Conservation (phyloP, 2,888 invertebrate genomes). For the Myathropa florea region DNA sequence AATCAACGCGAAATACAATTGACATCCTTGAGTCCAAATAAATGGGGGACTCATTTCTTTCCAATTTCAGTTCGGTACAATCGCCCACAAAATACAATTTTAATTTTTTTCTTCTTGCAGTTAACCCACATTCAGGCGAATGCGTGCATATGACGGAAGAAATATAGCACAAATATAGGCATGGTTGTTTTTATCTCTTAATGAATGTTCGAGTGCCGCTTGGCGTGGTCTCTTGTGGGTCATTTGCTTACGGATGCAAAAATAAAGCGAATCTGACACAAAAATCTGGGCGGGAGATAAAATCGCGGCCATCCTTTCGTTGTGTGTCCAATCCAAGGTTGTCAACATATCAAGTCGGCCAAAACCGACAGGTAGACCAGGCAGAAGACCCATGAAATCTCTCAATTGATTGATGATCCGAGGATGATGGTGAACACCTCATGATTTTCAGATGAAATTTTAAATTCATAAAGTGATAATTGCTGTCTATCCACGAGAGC, state of each 20-base stretch:
- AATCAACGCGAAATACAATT: neutral
- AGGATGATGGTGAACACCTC: neutral
- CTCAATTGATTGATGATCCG: neutral
- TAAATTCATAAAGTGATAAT: neutral
- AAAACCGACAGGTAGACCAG: neutral
- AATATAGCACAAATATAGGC: constrained; percentile 27
- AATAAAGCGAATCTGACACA: constrained; percentile 35
- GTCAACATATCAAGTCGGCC: neutral
- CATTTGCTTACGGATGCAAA: constrained; percentile 26
- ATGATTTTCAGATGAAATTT: neutral
- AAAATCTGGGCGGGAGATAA: constrained; percentile 23
- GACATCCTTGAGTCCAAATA: constrained; percentile 1
- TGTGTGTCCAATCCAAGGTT: constrained; percentile 30
- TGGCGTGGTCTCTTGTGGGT: constrained; percentile 15
- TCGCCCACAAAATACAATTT: neutral
- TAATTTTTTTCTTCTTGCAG: neutral
- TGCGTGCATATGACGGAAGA: neutral
- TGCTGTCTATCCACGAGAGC: neutral
- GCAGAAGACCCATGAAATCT: neutral
- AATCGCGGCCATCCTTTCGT: neutral
- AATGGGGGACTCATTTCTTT: neutral
- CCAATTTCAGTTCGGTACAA: neutral
- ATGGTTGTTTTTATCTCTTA: constrained; percentile 31
- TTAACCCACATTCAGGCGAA: constrained; percentile 46
- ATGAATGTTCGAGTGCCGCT: constrained; percentile 4